Base-by-base conservation (phyloP, 35 echinoderm and acorn worm genomes). In the Antedon bifida region DNA sequence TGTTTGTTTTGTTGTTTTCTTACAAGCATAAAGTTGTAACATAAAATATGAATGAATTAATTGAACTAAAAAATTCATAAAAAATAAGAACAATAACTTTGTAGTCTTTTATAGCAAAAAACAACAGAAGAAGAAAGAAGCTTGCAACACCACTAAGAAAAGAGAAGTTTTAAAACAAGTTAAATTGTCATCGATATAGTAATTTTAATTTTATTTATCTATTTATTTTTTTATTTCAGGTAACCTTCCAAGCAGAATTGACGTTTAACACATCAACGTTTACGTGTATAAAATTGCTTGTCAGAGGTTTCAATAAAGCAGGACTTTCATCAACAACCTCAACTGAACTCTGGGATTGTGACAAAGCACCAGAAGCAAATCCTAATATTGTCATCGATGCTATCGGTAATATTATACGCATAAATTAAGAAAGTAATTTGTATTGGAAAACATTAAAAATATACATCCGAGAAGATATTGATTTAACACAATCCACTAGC, bases 311-410 rank as follows among this genome's bases (percentile, higher is more conserved):
- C 42, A 73, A 87, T 64, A 81, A 32, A 32, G 85, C 77, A 13
- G 85, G 85, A 4, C 36, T 87, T 0, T 87, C 76, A 30, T 32
- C 85, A 21, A 80, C 36, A 0, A 46, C 36, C 13, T 45, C 3
- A 23, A 30, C 74, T 14, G n/a, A 78, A 13, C 5, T 86, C 32
- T n/a, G 9, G 0, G 36, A 78, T 42, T 78, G 75, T 75, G 39
- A 31, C 0, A 75, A 33, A 30, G 30, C 36, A 21, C 30, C 51
- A 32, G 30, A 33, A 5, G 33, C 34, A 79, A 36, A 29, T 36
- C 83, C 83, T 11, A 33, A 75, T 30, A 39, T 73, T 73, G 85
- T 87, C 17, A 87, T 87, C 28, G 85, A 87, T 73, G 44, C 33
- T 23, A 35, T 36, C 38, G 74, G 35, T 16, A 34, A 34, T 0